These are phyloP conservation scores for Rambutsinella grinnellia DNA, from an alignment of 2,888 invertebrate species.

Conservation along the genomic window DNA sequence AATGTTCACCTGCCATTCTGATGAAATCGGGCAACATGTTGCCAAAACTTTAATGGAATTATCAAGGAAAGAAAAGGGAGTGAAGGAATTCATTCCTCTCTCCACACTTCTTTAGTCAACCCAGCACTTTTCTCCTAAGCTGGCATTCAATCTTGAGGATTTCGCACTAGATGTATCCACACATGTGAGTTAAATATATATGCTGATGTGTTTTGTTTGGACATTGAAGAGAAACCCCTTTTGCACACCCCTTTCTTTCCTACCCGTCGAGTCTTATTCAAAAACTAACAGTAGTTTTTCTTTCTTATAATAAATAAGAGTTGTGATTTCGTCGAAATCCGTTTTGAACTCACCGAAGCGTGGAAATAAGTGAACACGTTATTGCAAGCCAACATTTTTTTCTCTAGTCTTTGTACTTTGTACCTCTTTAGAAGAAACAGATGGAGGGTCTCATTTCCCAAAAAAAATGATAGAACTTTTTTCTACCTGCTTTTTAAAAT, in stretches of 20 bases:
- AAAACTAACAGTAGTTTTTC: slow-evolving; percentile 21
- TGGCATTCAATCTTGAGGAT: too few species aligned
- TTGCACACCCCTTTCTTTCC: slow-evolving; percentile 1
- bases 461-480: too few species aligned
- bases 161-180: too few species aligned
- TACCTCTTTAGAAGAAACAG: slow-evolving; percentile 5
- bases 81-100: background rate
- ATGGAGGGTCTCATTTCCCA: slow-evolving; percentile 34
- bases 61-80: background rate
- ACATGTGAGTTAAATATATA: slow-evolving; percentile 9
- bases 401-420: too few species aligned
- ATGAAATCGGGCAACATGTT: slow-evolving; percentile 38
- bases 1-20: slow-evolving; percentile 16
- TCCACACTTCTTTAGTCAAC: background rate
- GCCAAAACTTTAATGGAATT: slow-evolving; percentile 51
- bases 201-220: background rate
- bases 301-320: slow-evolving; percentile 42
- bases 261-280: slow-evolving; percentile 20
- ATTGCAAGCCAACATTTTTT: too few species aligned
- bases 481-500: too few species aligned
- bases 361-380: slow-evolving; percentile 46
- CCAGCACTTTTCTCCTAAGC: background rate
- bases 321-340: slow-evolving; percentile 44
- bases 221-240: background rate
- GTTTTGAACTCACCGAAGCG: slow-evolving; percentile 37